Percentiles rank a stretch among this genome's conserved stretches.
phyloP scores from a whole-genome alignment of 2,113 vertebrate genomes.

The Trochalopteron elliotii region DNA sequence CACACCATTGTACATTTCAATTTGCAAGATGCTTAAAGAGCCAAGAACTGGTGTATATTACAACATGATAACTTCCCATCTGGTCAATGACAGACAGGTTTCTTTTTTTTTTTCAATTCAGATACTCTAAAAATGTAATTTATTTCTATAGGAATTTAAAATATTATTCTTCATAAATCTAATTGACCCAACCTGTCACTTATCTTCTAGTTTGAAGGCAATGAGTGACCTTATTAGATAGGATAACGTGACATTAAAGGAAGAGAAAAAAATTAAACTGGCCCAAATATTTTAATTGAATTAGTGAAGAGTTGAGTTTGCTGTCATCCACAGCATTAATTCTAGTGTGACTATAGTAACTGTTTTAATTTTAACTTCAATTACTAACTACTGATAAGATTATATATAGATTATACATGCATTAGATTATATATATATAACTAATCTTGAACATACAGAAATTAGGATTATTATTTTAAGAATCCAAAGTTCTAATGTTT shows the following conservation, averaged over 20 bases:
- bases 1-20: conserved; percentile 79
- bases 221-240: neutral
- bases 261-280: neutral
- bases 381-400: neutral
- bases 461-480: neutral
- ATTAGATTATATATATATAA: neutral
- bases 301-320: neutral
- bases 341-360: neutral
- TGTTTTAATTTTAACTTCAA: neutral
- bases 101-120: conserved; percentile 68
- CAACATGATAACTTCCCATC: conserved; percentile 73
- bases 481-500: neutral
- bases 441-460: neutral
- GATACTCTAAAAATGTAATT: conserved; percentile 62
- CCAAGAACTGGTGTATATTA: conserved; percentile 71
- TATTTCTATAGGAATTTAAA: neutral
- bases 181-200: neutral
- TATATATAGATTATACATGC: neutral
- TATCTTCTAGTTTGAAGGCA: neutral
- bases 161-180: neutral
- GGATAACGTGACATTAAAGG: neutral
- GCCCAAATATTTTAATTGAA: neutral
- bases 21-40: conserved; percentile 71
- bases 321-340: neutral
- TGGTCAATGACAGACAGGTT: conserved; percentile 63